phyloP scores from a whole-genome alignment of 2,113 vertebrate species.

The Archilochus colubris region DNA sequence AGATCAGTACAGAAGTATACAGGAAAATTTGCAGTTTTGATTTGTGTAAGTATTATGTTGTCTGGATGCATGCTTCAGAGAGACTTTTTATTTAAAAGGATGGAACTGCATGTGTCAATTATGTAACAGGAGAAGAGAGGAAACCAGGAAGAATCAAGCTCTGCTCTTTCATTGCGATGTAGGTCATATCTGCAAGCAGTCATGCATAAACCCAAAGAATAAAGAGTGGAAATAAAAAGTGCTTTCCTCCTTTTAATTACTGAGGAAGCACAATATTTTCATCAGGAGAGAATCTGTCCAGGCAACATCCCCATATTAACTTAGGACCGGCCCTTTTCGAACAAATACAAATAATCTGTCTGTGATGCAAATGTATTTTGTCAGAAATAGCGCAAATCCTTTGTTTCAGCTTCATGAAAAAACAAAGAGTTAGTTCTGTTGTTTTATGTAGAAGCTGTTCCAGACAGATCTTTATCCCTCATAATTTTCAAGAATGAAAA shows the following conservation, averaged over 20 bases:
- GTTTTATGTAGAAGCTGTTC: conserved; percentile 23
- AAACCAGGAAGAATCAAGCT: neutral
- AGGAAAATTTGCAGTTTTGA: neutral
- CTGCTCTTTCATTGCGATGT: neutral
- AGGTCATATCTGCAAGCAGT: conserved; percentile 1
- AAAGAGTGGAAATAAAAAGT: neutral
- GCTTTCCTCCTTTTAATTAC: neutral
- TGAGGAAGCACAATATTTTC: neutral
- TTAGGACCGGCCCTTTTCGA: conserved; percentile 9
- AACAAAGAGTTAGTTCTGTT: neutral
- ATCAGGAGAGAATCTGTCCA: conserved; percentile 18
- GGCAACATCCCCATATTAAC: conserved; percentile 39
- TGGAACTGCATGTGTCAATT: neutral
- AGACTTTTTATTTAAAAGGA: neutral
- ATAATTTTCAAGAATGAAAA: conserved; percentile 26
- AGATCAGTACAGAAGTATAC: neutral
- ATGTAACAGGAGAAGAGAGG: neutral
- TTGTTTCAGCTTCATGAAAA: conserved; percentile 18
- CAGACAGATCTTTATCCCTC: conserved; percentile 46
- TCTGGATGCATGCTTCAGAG: neutral
- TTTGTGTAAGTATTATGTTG: neutral
- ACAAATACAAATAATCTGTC: neutral
- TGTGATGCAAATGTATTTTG: conserved; percentile 44
- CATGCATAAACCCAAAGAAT: neutral
- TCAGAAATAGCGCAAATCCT: conserved; percentile 58